Percentiles rank a stretch among this genome's conserved stretches.
phyloP scores from a whole-genome alignment of 2,113 vertebrate genomes.

The Alectura lathami region DNA sequence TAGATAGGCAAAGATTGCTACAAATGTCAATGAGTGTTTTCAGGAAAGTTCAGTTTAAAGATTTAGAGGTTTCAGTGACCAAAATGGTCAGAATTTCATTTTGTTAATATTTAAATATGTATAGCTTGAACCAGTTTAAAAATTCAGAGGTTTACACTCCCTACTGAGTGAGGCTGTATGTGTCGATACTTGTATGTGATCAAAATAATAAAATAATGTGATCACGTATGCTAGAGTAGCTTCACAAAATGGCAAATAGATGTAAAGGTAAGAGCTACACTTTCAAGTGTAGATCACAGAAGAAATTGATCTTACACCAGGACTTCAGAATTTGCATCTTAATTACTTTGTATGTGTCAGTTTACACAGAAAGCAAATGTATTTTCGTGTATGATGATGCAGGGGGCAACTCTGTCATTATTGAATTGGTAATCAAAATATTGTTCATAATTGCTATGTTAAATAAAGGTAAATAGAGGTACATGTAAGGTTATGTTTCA shows the following conservation, averaged over 20 bases:
- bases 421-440: not conserved
- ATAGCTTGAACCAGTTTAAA: not conserved
- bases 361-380: not conserved
- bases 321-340: not conserved
- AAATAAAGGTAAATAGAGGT: not conserved
- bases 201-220: too few species aligned
- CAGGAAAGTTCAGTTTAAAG: not conserved
- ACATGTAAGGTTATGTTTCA: not conserved
- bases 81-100: not conserved
- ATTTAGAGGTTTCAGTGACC: not conserved
- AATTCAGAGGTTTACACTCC: not conserved
- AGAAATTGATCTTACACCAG: not conserved
- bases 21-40: not conserved
- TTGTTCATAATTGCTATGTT: not conserved
- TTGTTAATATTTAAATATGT: conserved; percentile 3
- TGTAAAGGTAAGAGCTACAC: not conserved
- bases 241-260: not conserved
- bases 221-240: not conserved
- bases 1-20: not conserved
- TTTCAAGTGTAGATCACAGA: not conserved
- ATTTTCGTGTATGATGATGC: not conserved
- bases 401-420: not conserved
- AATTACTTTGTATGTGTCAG: not conserved
- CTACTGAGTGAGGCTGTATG: not conserved
- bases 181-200: not conserved